These are phyloP conservation scores for Indri indri DNA, from an alignment of 2,113 vertebrate species.

Conservation along the genomic window DNA sequence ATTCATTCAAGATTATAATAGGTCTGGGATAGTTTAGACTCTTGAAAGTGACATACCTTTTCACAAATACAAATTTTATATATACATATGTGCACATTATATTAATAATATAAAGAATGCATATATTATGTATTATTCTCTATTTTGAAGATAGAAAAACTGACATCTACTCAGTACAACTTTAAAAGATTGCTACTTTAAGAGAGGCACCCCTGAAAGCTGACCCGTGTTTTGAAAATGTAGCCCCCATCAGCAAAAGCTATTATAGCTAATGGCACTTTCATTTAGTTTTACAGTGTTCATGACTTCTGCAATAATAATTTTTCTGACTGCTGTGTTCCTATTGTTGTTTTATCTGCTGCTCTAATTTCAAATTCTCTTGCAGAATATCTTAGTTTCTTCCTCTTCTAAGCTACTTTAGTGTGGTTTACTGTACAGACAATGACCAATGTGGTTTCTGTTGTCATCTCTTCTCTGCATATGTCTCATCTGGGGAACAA, in stretches of 20 bases:
- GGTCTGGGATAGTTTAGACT: neutral
- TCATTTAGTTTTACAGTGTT: neutral
- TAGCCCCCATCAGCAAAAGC: neutral
- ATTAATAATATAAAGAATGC: neutral
- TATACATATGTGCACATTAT: neutral
- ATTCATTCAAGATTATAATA: neutral
- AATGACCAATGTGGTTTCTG: neutral
- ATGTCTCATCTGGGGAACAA: neutral
- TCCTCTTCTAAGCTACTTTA: neutral
- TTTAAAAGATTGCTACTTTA: neutral
- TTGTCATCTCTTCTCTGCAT: constrained; percentile 1
- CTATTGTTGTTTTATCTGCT: neutral
- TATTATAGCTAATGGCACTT: neutral
- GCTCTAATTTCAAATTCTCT: neutral
- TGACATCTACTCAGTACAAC: neutral
- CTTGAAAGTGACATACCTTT: neutral
- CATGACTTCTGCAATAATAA: neutral
- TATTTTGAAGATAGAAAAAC: neutral
- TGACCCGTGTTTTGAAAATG: neutral
- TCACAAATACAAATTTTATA: neutral
- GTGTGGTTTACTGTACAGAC: neutral
- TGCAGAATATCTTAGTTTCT: neutral
- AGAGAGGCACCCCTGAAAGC: neutral
- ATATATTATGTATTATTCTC: neutral
- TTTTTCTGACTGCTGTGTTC: neutral